Percentiles rank a stretch among this genome's conserved stretches.
Evolutionary conservation across 2,888 invertebrate species (phyloP).

Genomic region (Stenodera caucasica): DNA sequence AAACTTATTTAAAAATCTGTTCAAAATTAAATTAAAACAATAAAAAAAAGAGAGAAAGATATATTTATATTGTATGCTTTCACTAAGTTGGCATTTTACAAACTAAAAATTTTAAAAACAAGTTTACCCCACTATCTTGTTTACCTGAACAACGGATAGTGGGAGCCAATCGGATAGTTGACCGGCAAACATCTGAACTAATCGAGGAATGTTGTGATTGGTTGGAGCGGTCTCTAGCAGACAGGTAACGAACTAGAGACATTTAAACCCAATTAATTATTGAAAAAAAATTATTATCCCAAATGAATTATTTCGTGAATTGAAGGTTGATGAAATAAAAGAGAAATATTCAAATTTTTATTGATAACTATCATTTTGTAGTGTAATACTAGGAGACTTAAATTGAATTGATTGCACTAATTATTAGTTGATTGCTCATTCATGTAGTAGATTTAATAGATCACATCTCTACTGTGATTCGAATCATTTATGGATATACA

Average conservation of each 20-base stretch:
- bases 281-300: too few relatives aligned
- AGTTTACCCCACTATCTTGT: slow-evolving; percentile 48
- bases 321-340: too few relatives aligned
- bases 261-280: background rate
- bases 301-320: too few relatives aligned
- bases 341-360: too few relatives aligned
- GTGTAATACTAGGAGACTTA: too few relatives aligned
- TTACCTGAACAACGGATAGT: slow-evolving; percentile 47
- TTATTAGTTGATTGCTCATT: too few relatives aligned
- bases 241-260: slow-evolving; percentile 33
- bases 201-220: slow-evolving; percentile 42
- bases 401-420: too few relatives aligned
- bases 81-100: slow-evolving; percentile 51
- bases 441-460: too few relatives aligned
- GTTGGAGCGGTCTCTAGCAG: slow-evolving; percentile 26
- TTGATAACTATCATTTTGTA: too few relatives aligned
- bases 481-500: too few relatives aligned
- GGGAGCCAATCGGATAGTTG: background rate
- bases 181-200: slow-evolving; percentile 43
- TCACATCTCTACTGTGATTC: too few relatives aligned
- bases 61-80: slow-evolving; percentile 37
- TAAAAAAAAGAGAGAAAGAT: background rate
- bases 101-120: slow-evolving; percentile 56
- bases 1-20: too few relatives aligned
- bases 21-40: background rate